Percentiles rank a stretch among this genome's conserved stretches.
These are phyloP conservation scores for Myiotriccus ornatus DNA, from an alignment of 2,797 vertebrate genomes.

Conservation along the genomic window DNA sequence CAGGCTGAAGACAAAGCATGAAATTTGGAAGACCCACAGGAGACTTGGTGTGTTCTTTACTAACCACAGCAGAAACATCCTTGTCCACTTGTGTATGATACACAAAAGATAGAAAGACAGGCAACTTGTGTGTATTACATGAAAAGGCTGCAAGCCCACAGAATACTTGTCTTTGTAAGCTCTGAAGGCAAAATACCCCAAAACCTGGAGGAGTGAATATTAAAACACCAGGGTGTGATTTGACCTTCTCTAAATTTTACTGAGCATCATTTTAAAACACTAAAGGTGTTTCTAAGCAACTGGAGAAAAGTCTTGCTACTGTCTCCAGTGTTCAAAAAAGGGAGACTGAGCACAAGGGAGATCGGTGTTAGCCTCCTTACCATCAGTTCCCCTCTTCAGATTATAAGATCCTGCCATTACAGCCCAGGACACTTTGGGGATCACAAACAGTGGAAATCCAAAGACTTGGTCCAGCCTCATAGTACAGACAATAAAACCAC, in stretches of 20 bases:
- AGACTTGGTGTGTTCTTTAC: not conserved
- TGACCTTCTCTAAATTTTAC: not conserved
- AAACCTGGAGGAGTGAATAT: not conserved
- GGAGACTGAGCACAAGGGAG: not conserved
- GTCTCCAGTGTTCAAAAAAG: not conserved
- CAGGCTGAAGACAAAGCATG: not conserved
- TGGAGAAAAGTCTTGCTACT: not conserved
- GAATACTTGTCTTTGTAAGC: not conserved
- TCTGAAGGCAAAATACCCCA: not conserved
- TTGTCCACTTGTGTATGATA: not conserved
- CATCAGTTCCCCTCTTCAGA: not conserved
- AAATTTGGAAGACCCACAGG: not conserved
- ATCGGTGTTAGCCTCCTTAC: not conserved
- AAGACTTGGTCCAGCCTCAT: not conserved
- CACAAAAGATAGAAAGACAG: not conserved
- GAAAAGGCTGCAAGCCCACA: not conserved
- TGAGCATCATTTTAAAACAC: not conserved
- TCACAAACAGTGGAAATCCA: not conserved
- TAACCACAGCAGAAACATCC: not conserved
- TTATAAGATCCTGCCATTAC: not conserved
- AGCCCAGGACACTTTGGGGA: not conserved
- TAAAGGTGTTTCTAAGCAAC: conserved; percentile 3
- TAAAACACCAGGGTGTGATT: not conserved
- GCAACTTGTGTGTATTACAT: not conserved
- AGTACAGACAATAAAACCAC: not conserved